Conservation (phyloP, 2,888 invertebrate genomes). For the Chaetogeoica ovagalla region DNA sequence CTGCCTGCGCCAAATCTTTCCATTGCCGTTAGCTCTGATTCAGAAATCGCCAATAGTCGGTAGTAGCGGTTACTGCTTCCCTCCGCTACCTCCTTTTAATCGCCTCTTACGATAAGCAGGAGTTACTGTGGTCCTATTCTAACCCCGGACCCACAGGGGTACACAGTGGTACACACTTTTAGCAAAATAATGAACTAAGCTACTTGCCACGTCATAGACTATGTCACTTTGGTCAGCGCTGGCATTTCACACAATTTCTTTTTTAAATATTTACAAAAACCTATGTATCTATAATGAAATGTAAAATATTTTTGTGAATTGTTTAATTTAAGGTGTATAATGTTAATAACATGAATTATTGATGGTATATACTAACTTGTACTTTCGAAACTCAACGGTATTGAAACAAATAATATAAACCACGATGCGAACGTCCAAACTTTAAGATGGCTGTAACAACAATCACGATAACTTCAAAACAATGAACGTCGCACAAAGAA, state of each 20-base stretch:
- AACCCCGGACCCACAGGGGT: too few species aligned
- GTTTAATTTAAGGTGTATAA: background rate
- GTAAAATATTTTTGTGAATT: background rate
- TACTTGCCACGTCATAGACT: too few species aligned
- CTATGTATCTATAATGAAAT: too few species aligned
- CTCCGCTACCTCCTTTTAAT: conserved; percentile 13
- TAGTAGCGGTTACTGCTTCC: conserved; percentile 13
- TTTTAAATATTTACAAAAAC: too few species aligned
- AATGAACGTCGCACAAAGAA: conserved; percentile 12
- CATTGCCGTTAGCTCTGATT: conserved; percentile 14
- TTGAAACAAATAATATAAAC: conserved; percentile 23
- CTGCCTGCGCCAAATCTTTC: conserved; percentile 4
- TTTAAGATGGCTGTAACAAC: conserved; percentile 31
- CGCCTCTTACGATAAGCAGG: conserved; percentile 8
- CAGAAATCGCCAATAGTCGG: conserved; percentile 12
- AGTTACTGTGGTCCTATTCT: too few species aligned
- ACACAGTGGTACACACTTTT: too few species aligned
- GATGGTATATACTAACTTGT: conserved; percentile 16
- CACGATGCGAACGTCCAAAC: conserved; percentile 27
- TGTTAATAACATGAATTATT: conserved; percentile 1
- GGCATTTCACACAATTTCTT: too few species aligned
- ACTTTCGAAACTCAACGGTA: background rate
- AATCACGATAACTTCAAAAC: conserved; percentile 16
- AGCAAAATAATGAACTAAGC: too few species aligned
- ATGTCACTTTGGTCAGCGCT: too few species aligned